A percentile compares a stretch with the other conserved stretches of the same genome.
Evolutionary conservation across 1,140 invertebrate species (phyloP).

Genomic region (Pseudomyrmex gracilis): DNA sequence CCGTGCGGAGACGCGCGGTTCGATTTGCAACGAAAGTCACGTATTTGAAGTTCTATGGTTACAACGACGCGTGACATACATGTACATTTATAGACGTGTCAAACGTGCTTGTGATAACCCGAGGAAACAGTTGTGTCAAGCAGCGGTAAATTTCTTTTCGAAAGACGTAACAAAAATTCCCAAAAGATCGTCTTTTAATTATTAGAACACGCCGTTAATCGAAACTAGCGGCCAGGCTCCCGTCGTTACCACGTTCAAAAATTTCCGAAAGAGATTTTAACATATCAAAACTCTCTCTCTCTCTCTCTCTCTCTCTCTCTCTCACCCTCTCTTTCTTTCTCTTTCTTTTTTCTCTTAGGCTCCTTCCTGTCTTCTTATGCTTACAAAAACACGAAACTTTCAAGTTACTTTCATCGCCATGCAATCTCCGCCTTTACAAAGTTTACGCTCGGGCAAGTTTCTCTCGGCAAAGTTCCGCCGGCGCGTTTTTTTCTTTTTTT

Average conservation of each 20-base stretch:
- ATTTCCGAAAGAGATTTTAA: slow-evolving; percentile 50
- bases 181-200: slow-evolving; percentile 9
- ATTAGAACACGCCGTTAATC: slow-evolving; percentile 22
- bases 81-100: not conserved
- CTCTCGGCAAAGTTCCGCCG: slow-evolving; percentile 21
- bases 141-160: not conserved
- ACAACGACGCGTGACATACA: slow-evolving; percentile 38
- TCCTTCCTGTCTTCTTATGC: slow-evolving; percentile 40
- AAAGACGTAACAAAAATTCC: not conserved
- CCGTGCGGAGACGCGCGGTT: slow-evolving; percentile 2
- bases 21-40: slow-evolving; percentile 44
- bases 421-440: slow-evolving; percentile 56
- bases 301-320: not conserved
- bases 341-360: not conserved
- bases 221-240: not conserved
- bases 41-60: slow-evolving; percentile 47
- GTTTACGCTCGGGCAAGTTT: slow-evolving; percentile 55
- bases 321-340: not conserved
- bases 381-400: slow-evolving; percentile 58
- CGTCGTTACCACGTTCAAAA: slow-evolving; percentile 29
- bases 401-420: slow-evolving; percentile 55
- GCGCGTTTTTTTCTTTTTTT: not conserved
- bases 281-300: slow-evolving; percentile 23
- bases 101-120: slow-evolving; percentile 33
- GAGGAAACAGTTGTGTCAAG: slow-evolving; percentile 16